A percentile compares a stretch with the other conserved stretches of the same genome.
Evolutionary conservation across 2,888 invertebrate genomes (phyloP).

Genomic region (Biston betularia): DNA sequence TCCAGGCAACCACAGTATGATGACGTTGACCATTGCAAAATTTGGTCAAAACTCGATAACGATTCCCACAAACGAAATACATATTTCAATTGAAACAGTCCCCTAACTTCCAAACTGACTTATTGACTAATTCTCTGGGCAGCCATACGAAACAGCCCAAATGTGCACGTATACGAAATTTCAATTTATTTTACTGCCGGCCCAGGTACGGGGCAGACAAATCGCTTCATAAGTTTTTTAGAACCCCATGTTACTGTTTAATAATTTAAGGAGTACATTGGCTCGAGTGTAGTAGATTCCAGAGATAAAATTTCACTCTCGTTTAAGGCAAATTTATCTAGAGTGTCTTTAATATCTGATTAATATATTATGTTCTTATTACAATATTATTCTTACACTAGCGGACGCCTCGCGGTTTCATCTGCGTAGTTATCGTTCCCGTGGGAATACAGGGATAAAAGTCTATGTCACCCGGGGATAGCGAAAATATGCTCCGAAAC

Average conservation of each 20-base stretch:
- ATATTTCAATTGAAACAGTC: conserved; percentile 9
- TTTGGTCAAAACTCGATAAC: not conserved
- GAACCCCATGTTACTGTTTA: conserved; percentile 14
- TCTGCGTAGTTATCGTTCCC: no score
- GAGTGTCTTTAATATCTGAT: no score
- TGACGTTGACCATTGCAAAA: no score
- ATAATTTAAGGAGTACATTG: conserved; percentile 22
- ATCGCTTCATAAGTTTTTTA: conserved; percentile 45
- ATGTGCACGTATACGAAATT: conserved; percentile 33
- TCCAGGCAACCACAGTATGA: no score
- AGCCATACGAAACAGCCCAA: conserved; percentile 1
- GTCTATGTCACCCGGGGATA: no score
- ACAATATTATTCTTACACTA: no score
- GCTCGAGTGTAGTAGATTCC: not conserved
- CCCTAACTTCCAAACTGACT: conserved; percentile 17
- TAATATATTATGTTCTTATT: no score
- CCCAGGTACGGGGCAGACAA: conserved; percentile 36
- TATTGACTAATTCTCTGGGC: conserved; percentile 18
- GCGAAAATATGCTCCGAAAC: no score
- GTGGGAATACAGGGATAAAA: no score
- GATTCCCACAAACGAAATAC: not conserved
- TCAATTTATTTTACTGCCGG: conserved; percentile 45
- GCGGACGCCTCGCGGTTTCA: no score
- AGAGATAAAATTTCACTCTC: not conserved
- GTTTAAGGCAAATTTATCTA: not conserved